Evolutionary conservation across 2,113 vertebrate genomes (phyloP).

Genomic region (Agelaius tricolor): DNA sequence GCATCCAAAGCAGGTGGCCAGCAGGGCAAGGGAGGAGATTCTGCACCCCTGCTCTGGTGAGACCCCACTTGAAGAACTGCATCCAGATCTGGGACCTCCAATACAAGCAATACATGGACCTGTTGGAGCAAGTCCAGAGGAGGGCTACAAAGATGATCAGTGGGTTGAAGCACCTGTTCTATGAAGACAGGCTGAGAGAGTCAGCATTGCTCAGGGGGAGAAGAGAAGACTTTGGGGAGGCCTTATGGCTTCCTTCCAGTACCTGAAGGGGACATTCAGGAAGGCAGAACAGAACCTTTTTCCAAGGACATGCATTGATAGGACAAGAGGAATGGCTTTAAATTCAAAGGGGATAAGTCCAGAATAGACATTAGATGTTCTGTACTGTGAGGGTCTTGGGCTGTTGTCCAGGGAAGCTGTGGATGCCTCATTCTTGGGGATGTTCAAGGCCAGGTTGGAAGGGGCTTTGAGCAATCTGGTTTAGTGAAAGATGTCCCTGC

Average conservation of each 20-base stretch:
- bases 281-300: not conserved
- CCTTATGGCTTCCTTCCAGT: not conserved
- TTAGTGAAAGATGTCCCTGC: not conserved
- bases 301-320: not conserved
- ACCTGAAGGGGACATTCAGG: not conserved
- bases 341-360: not conserved
- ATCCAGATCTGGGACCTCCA: not conserved
- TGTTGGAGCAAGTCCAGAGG: not conserved
- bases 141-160: not conserved
- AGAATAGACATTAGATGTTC: not conserved
- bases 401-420: not conserved
- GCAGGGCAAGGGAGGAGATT: not conserved
- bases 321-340: not conserved
- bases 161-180: not conserved
- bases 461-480: not conserved
- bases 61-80: not conserved
- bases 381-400: not conserved
- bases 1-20: not conserved
- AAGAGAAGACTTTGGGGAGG: not conserved
- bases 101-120: not conserved
- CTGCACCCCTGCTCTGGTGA: not conserved
- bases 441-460: not conserved
- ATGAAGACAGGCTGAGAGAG: not conserved
- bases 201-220: not conserved
- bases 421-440: not conserved